Percentiles rank a stretch among this genome's conserved stretches.
These are phyloP conservation scores for Chaenogobius annularis DNA, from an alignment of 2,113 vertebrate genomes.

Conservation along the genomic window DNA sequence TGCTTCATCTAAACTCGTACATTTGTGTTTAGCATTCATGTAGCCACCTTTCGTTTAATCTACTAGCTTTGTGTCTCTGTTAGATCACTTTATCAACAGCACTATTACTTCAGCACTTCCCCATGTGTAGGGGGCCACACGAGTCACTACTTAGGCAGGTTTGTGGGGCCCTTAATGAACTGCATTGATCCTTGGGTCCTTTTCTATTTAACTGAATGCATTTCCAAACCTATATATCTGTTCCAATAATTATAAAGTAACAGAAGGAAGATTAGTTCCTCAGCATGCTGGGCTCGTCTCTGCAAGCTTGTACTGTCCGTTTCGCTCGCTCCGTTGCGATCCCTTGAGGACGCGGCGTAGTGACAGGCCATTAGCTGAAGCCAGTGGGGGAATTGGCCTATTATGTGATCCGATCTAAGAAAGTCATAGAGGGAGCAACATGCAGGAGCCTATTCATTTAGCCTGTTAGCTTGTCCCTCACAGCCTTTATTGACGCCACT, in stretches of 20 bases:
- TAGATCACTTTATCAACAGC: slow-evolving; percentile 56
- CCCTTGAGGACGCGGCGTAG: slow-evolving; percentile 27
- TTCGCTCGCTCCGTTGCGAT: slow-evolving; percentile 30
- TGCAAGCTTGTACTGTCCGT: slow-evolving; percentile 21
- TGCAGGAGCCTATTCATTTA: slow-evolving; percentile 49
- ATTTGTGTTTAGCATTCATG: slow-evolving; percentile 52
- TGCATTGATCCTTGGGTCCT: slow-evolving; percentile 12
- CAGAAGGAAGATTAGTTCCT: slow-evolving; percentile 19
- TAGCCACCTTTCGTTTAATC: slow-evolving; percentile 49
- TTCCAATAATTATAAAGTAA: neutral
- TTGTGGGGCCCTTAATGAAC: neutral
- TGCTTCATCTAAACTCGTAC: slow-evolving; percentile 11
- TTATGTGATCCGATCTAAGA: slow-evolving; percentile 45
- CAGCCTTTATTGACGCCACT: slow-evolving; percentile 42
- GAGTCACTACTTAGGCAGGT: slow-evolving; percentile 1
- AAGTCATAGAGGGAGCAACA: slow-evolving; percentile 37
- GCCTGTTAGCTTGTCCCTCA: slow-evolving; percentile 6
- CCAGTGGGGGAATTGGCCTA: slow-evolving; percentile 45
- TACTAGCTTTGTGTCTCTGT: slow-evolving; percentile 43
- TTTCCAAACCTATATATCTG: neutral
- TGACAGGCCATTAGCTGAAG: slow-evolving; percentile 54
- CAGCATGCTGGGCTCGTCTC: slow-evolving; percentile 39
- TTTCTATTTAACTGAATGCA: neutral
- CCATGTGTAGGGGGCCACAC: slow-evolving; percentile 4
- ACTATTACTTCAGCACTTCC: slow-evolving; percentile 28